Evolutionary conservation across 2,888 invertebrate genomes (phyloP).

Genomic region (Drosophila kuntzei): DNA sequence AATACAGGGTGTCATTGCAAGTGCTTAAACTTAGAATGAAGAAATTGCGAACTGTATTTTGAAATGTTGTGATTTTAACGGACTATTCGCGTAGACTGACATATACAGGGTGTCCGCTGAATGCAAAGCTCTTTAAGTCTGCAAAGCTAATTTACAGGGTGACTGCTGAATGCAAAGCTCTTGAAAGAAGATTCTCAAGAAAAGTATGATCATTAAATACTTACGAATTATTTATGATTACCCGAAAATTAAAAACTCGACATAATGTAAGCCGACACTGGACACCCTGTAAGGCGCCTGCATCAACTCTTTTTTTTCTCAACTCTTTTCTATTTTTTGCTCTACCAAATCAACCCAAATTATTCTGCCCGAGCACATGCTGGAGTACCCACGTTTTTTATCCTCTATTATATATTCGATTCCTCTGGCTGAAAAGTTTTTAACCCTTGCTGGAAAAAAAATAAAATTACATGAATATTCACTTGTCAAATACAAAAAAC

Average conservation of each 20-base stretch:
- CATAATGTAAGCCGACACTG: background rate
- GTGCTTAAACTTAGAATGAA: background rate
- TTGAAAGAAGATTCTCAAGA: background rate
- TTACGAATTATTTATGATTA: background rate
- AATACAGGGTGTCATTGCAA: slow-evolving; percentile 59
- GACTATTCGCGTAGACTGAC: background rate
- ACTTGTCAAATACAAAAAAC: slow-evolving; percentile 83
- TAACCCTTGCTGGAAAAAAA: slow-evolving; percentile 79
- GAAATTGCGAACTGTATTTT: background rate
- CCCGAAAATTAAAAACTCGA: background rate
- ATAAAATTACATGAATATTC: slow-evolving; percentile 83
- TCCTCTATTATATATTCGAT: slow-evolving; percentile 23
- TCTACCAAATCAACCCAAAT: slow-evolving; percentile 72
- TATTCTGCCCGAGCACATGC: slow-evolving; percentile 84
- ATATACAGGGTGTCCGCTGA: background rate
- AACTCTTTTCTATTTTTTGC: slow-evolving; percentile 49
- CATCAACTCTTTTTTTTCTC: slow-evolving; percentile 30
- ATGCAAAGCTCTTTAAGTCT: background rate
- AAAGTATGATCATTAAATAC: too few species aligned
- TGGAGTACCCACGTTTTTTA: slow-evolving; percentile 85
- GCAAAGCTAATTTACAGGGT: background rate
- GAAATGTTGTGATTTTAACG: background rate
- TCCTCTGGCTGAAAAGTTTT: slow-evolving; percentile 57
- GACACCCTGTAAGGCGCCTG: slow-evolving; percentile 60
- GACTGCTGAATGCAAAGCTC: background rate